Evolutionary conservation across 2,888 invertebrate genomes (phyloP), one percentile per base, ranked within the genome.

Genomic region (Tachystola acroxantha): DNA sequence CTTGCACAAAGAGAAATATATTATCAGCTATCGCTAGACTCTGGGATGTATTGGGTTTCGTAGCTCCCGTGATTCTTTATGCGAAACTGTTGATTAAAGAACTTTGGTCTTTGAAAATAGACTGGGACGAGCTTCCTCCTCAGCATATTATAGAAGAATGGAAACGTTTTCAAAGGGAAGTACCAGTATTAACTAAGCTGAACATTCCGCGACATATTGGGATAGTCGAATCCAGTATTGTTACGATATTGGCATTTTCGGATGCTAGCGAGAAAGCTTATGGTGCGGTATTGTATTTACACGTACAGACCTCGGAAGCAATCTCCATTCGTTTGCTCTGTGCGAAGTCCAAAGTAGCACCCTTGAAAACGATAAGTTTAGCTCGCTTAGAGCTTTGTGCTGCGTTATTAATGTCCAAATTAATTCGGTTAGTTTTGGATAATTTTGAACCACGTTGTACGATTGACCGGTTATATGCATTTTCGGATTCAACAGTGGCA

Each of bases 31-130:
- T 43, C 6, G 46, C 49, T 0, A 33, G 45, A 3, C 22, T 46
- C 2, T 49, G 14, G 12, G 49, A 49, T 24, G 24, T 44, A 0
- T 10, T 50, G 7, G 45, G 46, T 1, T 32, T 45, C 1, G 38
- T 40, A 0, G 45, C 40, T 7, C 49, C 46, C 1, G 34, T 40
- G 1, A 40, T 38, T 6, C 12, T 47, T 2, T 41, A 30, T 10
- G 46, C 46, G 1, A 50, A 50, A 25, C 19, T 46, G 11, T 10
- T 45, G 10, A 36, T 45, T 1, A 32, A 41, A 33, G 13, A 12
- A 6, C 32, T 34, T 13, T 40, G 37, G 40, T 1, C 12, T 10
- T 7, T n/a, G 1, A 20, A 42, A 1, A 10, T 28, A 2, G 42
- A 34, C 10, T 50, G 49, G 47, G 44, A 45, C 19, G 37, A 42